Evolutionary conservation across 2,888 invertebrate genomes (phyloP).

Genomic region (Clepsis dumicolana): DNA sequence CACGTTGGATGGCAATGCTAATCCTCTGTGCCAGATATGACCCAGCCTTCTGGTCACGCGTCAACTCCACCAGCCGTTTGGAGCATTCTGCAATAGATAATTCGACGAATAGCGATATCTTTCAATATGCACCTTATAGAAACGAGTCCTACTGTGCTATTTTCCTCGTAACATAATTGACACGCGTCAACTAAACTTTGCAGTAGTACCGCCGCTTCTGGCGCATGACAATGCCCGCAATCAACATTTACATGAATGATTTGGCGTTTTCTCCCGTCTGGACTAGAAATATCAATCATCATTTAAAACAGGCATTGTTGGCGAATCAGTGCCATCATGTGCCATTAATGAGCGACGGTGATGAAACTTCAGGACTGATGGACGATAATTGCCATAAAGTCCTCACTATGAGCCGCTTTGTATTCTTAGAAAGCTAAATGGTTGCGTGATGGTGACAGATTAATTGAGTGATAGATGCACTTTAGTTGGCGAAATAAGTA

Average conservation of each 20-base stretch:
- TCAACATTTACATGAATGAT: constrained; percentile 38
- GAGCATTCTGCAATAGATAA: too few species aligned
- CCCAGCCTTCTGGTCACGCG: too few species aligned
- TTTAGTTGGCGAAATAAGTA: too few species aligned
- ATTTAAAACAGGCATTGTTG: constrained; percentile 25
- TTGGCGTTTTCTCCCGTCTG: constrained; percentile 26
- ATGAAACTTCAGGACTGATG: not conserved
- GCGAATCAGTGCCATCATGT: constrained; percentile 6
- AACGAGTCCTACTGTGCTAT: not conserved
- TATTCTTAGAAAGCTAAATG: not conserved
- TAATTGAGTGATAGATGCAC: too few species aligned
- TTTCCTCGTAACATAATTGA: not conserved
- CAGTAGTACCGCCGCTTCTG: not conserved
- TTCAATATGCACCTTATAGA: not conserved
- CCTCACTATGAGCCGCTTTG: not conserved
- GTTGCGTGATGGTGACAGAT: too few species aligned
- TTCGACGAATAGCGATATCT: too few species aligned
- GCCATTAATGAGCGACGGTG: not conserved
- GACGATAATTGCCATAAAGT: not conserved
- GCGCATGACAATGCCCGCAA: constrained; percentile 22
- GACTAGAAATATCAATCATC: constrained; percentile 42
- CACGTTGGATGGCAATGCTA: too few species aligned
- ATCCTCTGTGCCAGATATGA: too few species aligned
- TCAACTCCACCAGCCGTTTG: too few species aligned
- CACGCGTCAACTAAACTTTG: not conserved